Evolutionary conservation across 2,888 invertebrate genomes (phyloP).

Genomic region (Gandaritis pyraliata): DNA sequence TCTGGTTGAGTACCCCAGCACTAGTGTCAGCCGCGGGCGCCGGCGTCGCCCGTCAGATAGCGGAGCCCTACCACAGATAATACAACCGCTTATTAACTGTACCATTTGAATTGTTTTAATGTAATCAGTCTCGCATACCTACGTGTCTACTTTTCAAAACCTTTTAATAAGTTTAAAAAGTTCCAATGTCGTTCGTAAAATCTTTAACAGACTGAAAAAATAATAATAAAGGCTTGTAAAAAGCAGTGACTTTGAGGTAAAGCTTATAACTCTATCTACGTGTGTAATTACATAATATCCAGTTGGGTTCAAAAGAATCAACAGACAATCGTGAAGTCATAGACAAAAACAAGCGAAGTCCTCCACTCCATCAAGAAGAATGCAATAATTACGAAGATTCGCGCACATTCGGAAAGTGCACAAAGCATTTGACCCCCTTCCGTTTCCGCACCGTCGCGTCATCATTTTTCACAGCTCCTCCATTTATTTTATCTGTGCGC

Average conservation of each 20-base stretch:
- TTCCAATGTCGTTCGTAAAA: neutral
- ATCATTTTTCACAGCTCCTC: constrained; percentile 82
- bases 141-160: constrained; percentile 4
- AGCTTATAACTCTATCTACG: too few relatives aligned
- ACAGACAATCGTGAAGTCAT: neutral
- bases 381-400: constrained; percentile 30
- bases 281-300: too few relatives aligned
- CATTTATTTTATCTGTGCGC: constrained; percentile 83
- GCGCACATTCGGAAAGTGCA: constrained; percentile 33
- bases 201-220: neutral
- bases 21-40: constrained; percentile 30
- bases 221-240: too few relatives aligned
- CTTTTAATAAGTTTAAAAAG: neutral
- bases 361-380: neutral
- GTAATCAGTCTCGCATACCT: constrained; percentile 21
- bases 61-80: constrained; percentile 37
- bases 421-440: constrained; percentile 59
- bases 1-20: constrained; percentile 25
- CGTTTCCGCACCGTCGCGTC: constrained; percentile 79
- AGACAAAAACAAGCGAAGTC: neutral
- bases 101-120: constrained; percentile 30
- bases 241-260: too few relatives aligned
- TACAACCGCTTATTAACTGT: constrained; percentile 33
- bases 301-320: too few relatives aligned
- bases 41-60: constrained; percentile 34